Base-by-base conservation (phyloP, 2,888 invertebrate species). In the Lobophora halterata region DNA sequence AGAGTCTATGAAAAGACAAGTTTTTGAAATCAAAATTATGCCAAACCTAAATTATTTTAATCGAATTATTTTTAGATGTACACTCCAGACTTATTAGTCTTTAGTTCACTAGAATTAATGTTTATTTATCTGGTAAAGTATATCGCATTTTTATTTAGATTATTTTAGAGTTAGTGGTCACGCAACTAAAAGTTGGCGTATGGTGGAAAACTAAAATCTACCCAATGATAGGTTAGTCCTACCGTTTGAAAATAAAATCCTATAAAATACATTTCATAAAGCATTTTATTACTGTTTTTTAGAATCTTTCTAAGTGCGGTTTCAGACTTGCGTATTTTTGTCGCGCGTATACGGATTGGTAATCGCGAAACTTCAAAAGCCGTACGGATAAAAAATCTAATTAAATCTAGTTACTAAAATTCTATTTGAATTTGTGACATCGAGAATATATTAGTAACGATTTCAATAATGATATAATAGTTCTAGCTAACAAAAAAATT, bases 221-320 rank as follows among this genome's bases (percentile, higher is more conserved):
- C 16, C 24, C 25, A 12, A 14, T 12, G 20, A 3, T 18, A 23
- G 17, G 13, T 18, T 20, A n/a, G 12, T 36, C 38, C 55, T 49
- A 48, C 45, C 42, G 55, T 39, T 58, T 58, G 56, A 64, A 58
- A 52, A 55, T 52, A 64, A 48, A 60, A 58, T 35, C 30, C 35
- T 31, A 31, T 41, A 25, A 32, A 27, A 38, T 32, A 31, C 27
- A 32, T 11, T 12, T 5, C 9, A 6, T n/a, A 26, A 9, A 26
- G 7, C 9, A 24, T 9, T 16, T 8, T 14, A 20, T 14, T 26
- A n/a, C n/a, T n/a, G n/a, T n/a, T n/a, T n/a, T n/a, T n/a, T n/a
- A n/a, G n/a, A n/a, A n/a, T n/a, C n/a, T n/a, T n/a, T n/a, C n/a
- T n/a, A n/a, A n/a, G n/a, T n/a, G n/a, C n/a, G n/a, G n/a, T n/a